Base-by-base conservation (phyloP, 2,888 invertebrate genomes). In the Leucozona laternaria region DNA sequence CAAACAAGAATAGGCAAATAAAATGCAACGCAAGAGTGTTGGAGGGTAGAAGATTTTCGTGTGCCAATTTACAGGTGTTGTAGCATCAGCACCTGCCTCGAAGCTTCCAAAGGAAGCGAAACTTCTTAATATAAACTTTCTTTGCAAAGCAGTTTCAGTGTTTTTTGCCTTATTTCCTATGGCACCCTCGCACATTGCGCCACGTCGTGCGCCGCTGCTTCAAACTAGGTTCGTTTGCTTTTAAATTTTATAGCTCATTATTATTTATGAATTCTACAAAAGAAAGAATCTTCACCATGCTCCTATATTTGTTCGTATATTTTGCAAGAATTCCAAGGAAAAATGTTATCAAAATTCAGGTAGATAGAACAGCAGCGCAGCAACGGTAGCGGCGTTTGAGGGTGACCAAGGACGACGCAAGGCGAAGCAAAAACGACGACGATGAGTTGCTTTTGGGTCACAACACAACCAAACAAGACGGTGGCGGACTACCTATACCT, bases 221-320 rank as follows among this genome's bases (percentile, higher is more conserved):
- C 28, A 50, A 68, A 4, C 34, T 58, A 28, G 58, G 48, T 58
- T n/a, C 17, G 62, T 50, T 50, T 82, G 62, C 76, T 76, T 87
- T 68, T 76, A 83, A 79, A 83, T 87, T 87, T 87, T 76, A 87
- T 87, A 62, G 71, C 87, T 87, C 87, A 87, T 87, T 87, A 87
- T 87, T 87, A 87, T 87, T 87, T 87, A 87, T 87, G 82, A 87
- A 87, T 87, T 83, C 83, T 55, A 53, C 58, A 76, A 62, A 64
- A 37, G 57, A 57, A 79, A 72, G 72, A 72, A 83, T 82, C 57
- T 70, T 13, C 25, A 64, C 55, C 37, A 17, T 17, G 11, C 17
- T n/a, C 11, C 73, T 22, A 17, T 31, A 5, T 10, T 1, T 5
- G 6, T 6, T n/a, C 2, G 17, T 48, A 25, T n/a, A 68, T 70